Evolutionary conservation across 1,140 invertebrate species (phyloP).

Genomic region (Neelides sp.): DNA sequence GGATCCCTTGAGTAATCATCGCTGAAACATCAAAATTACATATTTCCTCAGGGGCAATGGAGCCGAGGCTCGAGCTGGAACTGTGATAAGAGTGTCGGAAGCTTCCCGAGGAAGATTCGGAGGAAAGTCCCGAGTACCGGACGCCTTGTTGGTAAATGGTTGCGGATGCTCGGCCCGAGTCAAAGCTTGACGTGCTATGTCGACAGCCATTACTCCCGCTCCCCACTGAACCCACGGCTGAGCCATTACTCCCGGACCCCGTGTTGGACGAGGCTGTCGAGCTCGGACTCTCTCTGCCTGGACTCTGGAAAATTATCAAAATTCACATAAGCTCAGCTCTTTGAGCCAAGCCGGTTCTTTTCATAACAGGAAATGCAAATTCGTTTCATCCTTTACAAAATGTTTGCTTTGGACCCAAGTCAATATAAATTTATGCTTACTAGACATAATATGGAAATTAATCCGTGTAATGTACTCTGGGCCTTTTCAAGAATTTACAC

Average conservation of each 20-base stretch:
- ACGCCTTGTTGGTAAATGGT: slow-evolving; percentile 39
- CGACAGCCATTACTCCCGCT: slow-evolving; percentile 51
- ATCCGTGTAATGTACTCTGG: background rate
- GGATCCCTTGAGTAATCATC: slow-evolving; percentile 45
- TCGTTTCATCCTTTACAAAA: too few relatives aligned
- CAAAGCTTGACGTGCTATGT: slow-evolving; percentile 81
- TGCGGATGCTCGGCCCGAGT: slow-evolving; percentile 76
- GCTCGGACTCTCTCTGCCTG: slow-evolving; percentile 74
- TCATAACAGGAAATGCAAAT: too few relatives aligned
- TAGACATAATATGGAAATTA: background rate
- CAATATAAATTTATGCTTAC: background rate
- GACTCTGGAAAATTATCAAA: slow-evolving; percentile 58
- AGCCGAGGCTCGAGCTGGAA: slow-evolving; percentile 43
- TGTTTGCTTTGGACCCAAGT: background rate
- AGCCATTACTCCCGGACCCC: slow-evolving; percentile 35
- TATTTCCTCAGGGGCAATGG: slow-evolving; percentile 37
- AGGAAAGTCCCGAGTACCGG: slow-evolving; percentile 40
- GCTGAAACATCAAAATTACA: slow-evolving; percentile 43
- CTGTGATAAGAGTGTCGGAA: slow-evolving; percentile 44
- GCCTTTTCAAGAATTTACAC: too few relatives aligned
- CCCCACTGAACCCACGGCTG: slow-evolving; percentile 38
- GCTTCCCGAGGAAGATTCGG: slow-evolving; percentile 39
- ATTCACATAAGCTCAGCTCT: background rate
- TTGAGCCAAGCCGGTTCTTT: background rate
- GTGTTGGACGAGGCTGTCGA: slow-evolving; percentile 57